Percentiles rank a stretch among this genome's conserved stretches.
Evolutionary conservation across 2,113 vertebrate species (phyloP).

Genomic region (Hiodon alosoides): DNA sequence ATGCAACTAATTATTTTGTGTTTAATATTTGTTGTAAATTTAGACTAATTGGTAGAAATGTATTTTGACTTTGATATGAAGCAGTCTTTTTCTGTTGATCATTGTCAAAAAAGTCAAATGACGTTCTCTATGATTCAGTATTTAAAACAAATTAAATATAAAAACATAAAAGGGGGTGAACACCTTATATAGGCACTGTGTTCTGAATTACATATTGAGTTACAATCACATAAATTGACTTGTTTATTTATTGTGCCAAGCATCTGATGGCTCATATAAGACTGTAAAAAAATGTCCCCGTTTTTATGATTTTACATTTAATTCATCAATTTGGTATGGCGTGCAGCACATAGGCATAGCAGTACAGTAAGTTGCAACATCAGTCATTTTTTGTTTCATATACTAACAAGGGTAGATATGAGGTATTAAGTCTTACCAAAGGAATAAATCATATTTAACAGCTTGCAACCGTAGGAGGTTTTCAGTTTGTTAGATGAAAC

Average conservation of each 20-base stretch:
- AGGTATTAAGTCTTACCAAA: neutral
- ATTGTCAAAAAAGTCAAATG: no score
- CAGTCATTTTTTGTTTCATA: neutral
- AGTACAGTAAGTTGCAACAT: neutral
- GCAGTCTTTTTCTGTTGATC: no score
- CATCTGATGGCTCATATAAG: slow-evolving; percentile 26
- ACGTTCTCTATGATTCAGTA: no score
- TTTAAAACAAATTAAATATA: no score
- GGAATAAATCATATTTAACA: slow-evolving; percentile 34
- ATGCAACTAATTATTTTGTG: no score
- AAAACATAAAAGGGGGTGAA: no score
- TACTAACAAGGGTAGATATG: slow-evolving; percentile 1
- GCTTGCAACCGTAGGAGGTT: slow-evolving; percentile 29
- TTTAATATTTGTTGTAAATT: no score
- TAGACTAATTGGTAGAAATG: no score
- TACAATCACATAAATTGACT: neutral
- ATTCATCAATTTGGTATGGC: no score
- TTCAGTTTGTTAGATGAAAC: slow-evolving; percentile 40
- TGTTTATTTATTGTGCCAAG: neutral
- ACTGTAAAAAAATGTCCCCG: neutral
- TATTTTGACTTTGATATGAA: no score
- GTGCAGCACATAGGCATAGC: neutral
- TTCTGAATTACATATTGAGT: neutral
- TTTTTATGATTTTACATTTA: no score
- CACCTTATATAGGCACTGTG: no score